A percentile compares a stretch with the other conserved stretches of the same genome.
Evolutionary conservation across 2,888 invertebrate species (phyloP).

Genomic region (Automeris io): DNA sequence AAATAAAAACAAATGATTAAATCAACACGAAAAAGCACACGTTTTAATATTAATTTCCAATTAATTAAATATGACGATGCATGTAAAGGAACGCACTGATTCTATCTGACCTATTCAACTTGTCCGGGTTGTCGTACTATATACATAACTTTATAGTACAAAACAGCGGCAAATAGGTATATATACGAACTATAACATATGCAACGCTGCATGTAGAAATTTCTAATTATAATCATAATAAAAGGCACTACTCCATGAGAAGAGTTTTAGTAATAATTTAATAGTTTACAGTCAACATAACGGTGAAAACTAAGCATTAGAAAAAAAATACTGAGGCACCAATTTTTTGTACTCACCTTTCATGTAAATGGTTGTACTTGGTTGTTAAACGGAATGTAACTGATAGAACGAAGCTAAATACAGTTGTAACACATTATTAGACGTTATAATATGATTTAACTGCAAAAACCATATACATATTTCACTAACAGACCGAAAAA

Average conservation of each 20-base stretch:
- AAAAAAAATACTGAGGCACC: conserved; percentile 60
- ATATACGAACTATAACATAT: conserved; percentile 44
- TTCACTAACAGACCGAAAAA: conserved; percentile 57
- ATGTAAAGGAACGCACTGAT: conserved; percentile 47
- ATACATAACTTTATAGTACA: conserved; percentile 41
- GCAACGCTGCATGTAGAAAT: conserved; percentile 36
- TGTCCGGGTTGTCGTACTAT: conserved; percentile 46
- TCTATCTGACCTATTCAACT: conserved; percentile 38
- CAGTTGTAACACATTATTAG: conserved; percentile 52
- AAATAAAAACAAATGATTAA: background rate
- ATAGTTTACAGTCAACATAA: conserved; percentile 6
- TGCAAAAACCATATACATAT: conserved; percentile 52
- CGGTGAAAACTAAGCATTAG: conserved; percentile 33
- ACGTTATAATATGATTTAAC: conserved; percentile 35
- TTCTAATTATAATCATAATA: conserved; percentile 6
- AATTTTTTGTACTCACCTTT: conserved; percentile 76
- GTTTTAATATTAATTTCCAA: background rate
- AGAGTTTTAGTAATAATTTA: conserved; percentile 1
- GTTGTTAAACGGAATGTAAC: conserved; percentile 40
- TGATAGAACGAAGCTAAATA: conserved; percentile 36
- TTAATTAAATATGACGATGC: background rate
- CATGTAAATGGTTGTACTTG: conserved; percentile 74
- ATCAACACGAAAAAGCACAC: too few relatives aligned
- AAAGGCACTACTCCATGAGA: background rate
- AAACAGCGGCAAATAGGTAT: conserved; percentile 71